Evolutionary conservation across 1,140 invertebrate genomes (phyloP), one percentile per base, ranked within the genome.

Genomic region (Dendroctonus valens): DNA sequence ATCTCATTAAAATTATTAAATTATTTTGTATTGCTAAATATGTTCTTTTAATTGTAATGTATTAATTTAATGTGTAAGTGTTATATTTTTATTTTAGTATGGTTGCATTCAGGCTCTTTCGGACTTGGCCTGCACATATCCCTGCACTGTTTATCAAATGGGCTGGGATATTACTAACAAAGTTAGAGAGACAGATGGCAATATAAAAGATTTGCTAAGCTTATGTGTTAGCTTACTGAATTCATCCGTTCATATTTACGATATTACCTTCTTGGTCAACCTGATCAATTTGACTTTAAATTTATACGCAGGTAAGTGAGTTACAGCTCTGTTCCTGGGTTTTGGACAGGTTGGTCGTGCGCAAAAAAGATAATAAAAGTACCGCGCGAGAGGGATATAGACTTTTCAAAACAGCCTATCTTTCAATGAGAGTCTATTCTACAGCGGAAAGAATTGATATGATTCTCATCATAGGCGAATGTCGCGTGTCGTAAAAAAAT

Each of bases 231-330:
- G 82, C 40, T 70, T 89, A 5, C 69, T 90, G 8, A 83, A 80
- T 0, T 83, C 82, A 41, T 85, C 87, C 2, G 77, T 83, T 7
- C 72, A 87, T 5, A 82, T 84, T 51, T 79, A 88, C 48, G 89
- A 91, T 72, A 75, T 91, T 3, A 76, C 82, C 8, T 82, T 83
- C 49, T 89, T 91, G 69, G 81, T 83, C 60, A 82, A 87, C 73
- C 75, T 88, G 5, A 75, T 90, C 5, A 75, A 82, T 39, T 74
- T 91, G 11, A 81, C 82, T 52, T 86, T 86, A 46, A 90, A 90
- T 79, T 73, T 91, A 0, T 83, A 88, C 55, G 82, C 84, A 50
- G 88, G 88, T 81, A 69, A 69, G 41, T 62, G 6, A 54, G 26
- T 42, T 58, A 58, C 41, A 12, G n/a, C 6, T 58, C 8, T n/a